A percentile compares a stretch with the other conserved stretches of the same genome.
These are phyloP conservation scores for Acinonyx jubatus DNA, from an alignment of 2,113 vertebrate genomes.

Conservation along the genomic window DNA sequence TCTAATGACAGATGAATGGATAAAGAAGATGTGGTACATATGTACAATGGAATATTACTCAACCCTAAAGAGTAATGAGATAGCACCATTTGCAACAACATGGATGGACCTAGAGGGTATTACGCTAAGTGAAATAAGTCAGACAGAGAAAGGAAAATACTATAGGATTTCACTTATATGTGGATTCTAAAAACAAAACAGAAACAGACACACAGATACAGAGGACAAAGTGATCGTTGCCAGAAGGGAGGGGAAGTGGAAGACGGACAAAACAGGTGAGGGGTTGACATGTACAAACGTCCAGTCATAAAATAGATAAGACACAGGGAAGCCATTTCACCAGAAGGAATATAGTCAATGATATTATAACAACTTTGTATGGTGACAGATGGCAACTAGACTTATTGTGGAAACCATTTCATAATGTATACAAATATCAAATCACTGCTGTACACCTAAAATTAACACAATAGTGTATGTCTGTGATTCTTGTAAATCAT, in stretches of 20 bases:
- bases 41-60: neutral
- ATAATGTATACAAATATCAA: too few species aligned
- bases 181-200: neutral
- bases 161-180: neutral
- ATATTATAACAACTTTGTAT: too few species aligned
- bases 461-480: too few species aligned
- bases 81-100: neutral
- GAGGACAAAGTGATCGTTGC: neutral
- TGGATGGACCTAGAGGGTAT: neutral
- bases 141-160: neutral
- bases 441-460: too few species aligned
- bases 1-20: neutral
- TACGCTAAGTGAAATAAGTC: neutral
- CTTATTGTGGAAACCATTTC: too few species aligned
- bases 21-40: neutral
- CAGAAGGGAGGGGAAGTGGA: neutral
- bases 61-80: neutral
- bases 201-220: neutral
- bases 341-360: neutral
- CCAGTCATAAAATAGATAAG: neutral
- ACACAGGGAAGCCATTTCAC: neutral
- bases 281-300: neutral
- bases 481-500: too few species aligned
- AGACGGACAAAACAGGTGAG: neutral
- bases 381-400: too few species aligned